These are phyloP conservation scores for Abramis brama DNA, from an alignment of 2,113 vertebrate genomes.

Conservation along the genomic window DNA sequence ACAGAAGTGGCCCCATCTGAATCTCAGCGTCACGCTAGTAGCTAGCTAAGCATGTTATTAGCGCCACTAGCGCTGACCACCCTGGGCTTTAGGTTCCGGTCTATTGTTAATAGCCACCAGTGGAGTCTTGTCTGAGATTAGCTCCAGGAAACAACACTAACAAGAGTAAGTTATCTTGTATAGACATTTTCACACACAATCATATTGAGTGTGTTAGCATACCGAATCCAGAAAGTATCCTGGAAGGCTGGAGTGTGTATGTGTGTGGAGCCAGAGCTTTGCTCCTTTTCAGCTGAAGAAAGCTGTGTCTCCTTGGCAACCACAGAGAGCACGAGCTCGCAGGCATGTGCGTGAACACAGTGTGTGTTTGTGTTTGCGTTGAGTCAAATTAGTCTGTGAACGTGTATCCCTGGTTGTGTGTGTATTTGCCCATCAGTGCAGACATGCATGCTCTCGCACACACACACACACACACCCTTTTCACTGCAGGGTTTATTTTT, in stretches of 20 bases:
- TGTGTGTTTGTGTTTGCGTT: slow-evolving; percentile 38
- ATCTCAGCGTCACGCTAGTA: background rate
- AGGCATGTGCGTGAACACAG: slow-evolving; percentile 56
- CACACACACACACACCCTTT: slow-evolving; percentile 51
- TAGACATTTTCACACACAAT: background rate
- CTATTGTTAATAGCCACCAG: slow-evolving; percentile 25
- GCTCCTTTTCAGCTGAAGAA: slow-evolving; percentile 71
- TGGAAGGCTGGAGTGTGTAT: background rate
- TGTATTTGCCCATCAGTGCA: slow-evolving; percentile 59
- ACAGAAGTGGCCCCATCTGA: background rate
- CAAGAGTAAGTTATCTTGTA: slow-evolving; percentile 26
- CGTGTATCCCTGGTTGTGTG: slow-evolving; percentile 40
- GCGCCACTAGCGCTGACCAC: background rate
- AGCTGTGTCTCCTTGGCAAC: slow-evolving; percentile 76
- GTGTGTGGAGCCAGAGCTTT: slow-evolving; percentile 61
- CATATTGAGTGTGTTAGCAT: background rate
- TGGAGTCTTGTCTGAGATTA: slow-evolving; percentile 18
- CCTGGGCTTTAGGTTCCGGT: slow-evolving; percentile 9
- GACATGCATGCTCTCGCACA: slow-evolving; percentile 56
- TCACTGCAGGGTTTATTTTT: slow-evolving; percentile 79
- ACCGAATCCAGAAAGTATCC: background rate
- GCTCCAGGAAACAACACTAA: slow-evolving; percentile 38
- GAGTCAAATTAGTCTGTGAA: slow-evolving; percentile 50
- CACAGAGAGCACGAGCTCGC: slow-evolving; percentile 64
- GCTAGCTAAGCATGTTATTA: slow-evolving; percentile 22